Evolutionary conservation across 2,113 vertebrate species (phyloP), one percentile per base, ranked within the genome.

Genomic region (Phylloscopus whistleri): DNA sequence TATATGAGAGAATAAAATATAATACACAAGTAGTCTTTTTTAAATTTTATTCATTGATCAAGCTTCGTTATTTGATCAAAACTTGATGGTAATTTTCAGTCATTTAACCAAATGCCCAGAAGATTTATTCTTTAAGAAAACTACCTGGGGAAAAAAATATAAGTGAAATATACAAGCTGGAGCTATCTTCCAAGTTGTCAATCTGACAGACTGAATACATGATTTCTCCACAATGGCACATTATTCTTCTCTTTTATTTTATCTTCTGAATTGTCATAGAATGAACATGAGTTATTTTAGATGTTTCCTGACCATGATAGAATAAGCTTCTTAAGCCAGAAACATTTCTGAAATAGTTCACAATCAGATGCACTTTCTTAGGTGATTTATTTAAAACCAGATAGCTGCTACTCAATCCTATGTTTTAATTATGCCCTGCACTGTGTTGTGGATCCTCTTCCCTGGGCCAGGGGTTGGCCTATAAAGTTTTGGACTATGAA

Each of bases 361-460:
- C 20, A 60, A 44, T 69, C 44, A 79, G 27, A 68, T 64, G 52
- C 6, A 56, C 8, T 55, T 74, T 64, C 44, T 73, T 22, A 52
- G 22, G 37, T 28, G 0, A 35, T 69, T 39, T 68, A 52, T 64
- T 48, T 64, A 63, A 89, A 89, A 83, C 23, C 22, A 68, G 48
- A 30, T 31, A 37, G 64, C 16, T 52, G 49, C 3, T 30, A 6
- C 24, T 73, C 53, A 76, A 12, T 43, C 7, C 18, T 55, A 3
- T 13, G 5, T 63, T 63, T 26, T 52, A 24, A 30, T 56, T 76
- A 64, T 16, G 11, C 6, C 26, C 13, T 0, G 0, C 23, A 26
- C 4, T 66, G 9, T 41, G 17, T 37, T 24, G 62, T 14, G n/a
- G 21, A 68, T 52, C 12, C 13, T 73, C 11, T 56, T 86, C 30